These are phyloP conservation scores for Ladona fulva DNA, from an alignment of 1,140 invertebrate genomes.

Conservation along the genomic window DNA sequence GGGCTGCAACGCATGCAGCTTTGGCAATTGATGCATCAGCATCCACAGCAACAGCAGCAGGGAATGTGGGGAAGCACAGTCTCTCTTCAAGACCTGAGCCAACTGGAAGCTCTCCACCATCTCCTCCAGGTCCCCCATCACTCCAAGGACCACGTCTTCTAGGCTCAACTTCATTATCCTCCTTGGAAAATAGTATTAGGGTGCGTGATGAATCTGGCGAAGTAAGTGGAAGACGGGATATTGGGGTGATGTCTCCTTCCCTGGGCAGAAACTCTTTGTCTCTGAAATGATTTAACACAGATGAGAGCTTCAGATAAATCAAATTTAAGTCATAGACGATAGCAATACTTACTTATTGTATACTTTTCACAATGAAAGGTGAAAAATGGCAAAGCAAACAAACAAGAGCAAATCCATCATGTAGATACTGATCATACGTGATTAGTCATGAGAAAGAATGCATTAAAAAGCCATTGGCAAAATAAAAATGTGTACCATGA, in stretches of 20 bases:
- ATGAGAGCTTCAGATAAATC: no score
- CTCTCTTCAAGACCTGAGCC: neutral
- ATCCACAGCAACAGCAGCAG: slow-evolving; percentile 69
- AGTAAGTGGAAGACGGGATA: neutral
- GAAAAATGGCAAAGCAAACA: no score
- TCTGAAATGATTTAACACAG: no score
- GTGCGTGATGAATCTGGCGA: neutral
- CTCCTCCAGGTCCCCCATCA: neutral
- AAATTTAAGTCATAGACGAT: no score
- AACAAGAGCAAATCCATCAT: no score
- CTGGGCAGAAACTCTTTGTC: neutral
- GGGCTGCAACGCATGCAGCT: slow-evolving; percentile 76
- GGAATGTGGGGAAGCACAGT: slow-evolving; percentile 65
- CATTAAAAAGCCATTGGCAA: no score
- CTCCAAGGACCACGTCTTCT: neutral
- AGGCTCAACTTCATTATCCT: neutral
- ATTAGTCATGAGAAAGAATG: no score
- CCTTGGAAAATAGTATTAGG: neutral
- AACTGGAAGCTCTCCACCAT: neutral
- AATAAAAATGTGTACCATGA: no score
- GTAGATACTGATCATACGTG: no score
- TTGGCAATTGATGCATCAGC: slow-evolving; percentile 83
- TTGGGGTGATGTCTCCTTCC: neutral
- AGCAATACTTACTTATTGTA: no score
- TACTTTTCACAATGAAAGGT: no score